Evolutionary conservation across 2,888 invertebrate species (phyloP).

Genomic region (Gymnosoma rotundatum): DNA sequence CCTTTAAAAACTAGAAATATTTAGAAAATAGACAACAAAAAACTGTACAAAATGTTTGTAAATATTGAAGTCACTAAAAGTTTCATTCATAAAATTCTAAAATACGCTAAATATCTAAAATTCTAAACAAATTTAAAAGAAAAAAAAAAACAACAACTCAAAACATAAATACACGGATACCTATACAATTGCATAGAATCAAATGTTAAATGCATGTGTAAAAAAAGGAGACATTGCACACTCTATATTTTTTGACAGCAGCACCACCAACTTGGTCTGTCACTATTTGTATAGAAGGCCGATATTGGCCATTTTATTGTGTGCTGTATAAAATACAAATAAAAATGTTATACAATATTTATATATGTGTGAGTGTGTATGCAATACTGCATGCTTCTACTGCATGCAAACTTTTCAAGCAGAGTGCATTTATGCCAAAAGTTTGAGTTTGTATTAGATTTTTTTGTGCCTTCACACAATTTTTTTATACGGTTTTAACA

Average conservation of each 20-base stretch:
- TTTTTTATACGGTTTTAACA: neutral
- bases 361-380: neutral
- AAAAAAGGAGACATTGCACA: conserved; percentile 7
- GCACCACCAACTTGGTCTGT: conserved; percentile 15
- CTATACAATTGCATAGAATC: neutral
- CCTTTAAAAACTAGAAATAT: neutral
- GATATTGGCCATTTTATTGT: neutral
- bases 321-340: neutral
- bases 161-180: neutral
- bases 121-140: conserved; percentile 77
- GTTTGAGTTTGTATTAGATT: conserved; percentile 8
- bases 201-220: neutral
- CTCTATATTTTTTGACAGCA: conserved; percentile 24
- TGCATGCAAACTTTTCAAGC: conserved; percentile 14
- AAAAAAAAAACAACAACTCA: conserved; percentile 4
- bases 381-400: neutral
- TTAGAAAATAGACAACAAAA: conserved; percentile 25
- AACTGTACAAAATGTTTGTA: conserved; percentile 22
- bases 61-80: conserved; percentile 69
- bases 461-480: neutral
- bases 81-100: conserved; percentile 81
- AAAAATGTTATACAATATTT: neutral
- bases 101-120: conserved; percentile 81
- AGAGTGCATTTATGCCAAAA: conserved; percentile 16
- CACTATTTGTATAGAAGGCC: neutral